Evolutionary conservation across 1,140 invertebrate species (phyloP).

Genomic region (Spodoptera litura): DNA sequence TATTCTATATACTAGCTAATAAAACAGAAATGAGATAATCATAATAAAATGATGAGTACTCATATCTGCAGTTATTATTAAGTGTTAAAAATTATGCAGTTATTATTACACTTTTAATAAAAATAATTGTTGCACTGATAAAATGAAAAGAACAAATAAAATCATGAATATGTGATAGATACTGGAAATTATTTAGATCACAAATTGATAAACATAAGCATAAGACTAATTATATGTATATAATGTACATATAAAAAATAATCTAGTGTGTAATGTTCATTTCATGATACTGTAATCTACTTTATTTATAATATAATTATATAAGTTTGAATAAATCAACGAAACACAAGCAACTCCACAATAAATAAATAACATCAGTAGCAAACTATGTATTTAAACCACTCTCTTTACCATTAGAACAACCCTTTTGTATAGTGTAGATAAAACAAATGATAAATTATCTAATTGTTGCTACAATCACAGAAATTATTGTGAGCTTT

Average conservation of each 20-base stretch:
- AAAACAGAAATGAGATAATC: too few species aligned
- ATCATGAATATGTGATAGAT: background rate
- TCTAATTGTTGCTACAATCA: conserved; percentile 85
- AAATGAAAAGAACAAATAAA: background rate
- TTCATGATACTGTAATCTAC: conserved; percentile 59
- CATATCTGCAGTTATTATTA: too few species aligned
- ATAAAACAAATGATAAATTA: conserved; percentile 81
- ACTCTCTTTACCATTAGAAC: conserved; percentile 78
- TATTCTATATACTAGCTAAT: too few species aligned
- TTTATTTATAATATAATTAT: conserved; percentile 63
- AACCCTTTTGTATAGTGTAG: conserved; percentile 76
- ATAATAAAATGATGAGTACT: too few species aligned
- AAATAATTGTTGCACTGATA: too few species aligned
- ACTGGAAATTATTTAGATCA: background rate
- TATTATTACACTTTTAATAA: too few species aligned
- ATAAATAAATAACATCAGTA: conserved; percentile 85
- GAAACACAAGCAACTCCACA: conserved; percentile 83
- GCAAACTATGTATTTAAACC: conserved; percentile 72
- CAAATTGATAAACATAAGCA: conserved; percentile 66
- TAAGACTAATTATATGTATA: conserved; percentile 67
- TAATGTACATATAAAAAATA: conserved; percentile 56
- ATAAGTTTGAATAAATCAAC: conserved; percentile 79
- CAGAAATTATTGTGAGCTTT: conserved; percentile 86
- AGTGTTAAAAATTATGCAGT: too few species aligned
- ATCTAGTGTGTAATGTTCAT: conserved; percentile 65